Evolutionary conservation across 2,797 vertebrate species (phyloP), one percentile per base, ranked within the genome.

Genomic region (Cygnus olor): DNA sequence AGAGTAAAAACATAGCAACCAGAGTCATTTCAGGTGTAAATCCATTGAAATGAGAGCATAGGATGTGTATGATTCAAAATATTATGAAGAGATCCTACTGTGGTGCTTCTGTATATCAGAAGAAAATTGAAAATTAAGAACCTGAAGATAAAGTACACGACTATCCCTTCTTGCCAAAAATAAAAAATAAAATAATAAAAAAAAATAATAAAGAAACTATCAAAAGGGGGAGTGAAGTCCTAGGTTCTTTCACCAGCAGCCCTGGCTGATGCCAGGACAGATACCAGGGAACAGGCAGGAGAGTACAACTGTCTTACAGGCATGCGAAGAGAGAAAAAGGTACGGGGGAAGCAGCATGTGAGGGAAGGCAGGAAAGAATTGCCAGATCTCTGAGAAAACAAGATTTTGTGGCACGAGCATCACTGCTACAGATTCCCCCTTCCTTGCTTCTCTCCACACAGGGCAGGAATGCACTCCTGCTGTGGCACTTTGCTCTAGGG

Each of bases 11-110:
- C 0, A 0, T 51, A 88, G 11, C 47, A 88, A 64, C 27, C 2
- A 3, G 47, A 87, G 56, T 80, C 76, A 93, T 90, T 93, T 94
- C 77, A 94, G 73, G 93, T 95, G 91, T 88, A 95, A 91, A 91
- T 60, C 57, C 32, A 64, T 27, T 82, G 28, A 95, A 93, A 94
- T 1, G 0, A 82, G 57, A 90, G n/a, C 12, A 72, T 56, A 70
- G 68, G 44, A 54, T 70, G 36, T 80, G 47, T 71, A 61, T 53
- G 85, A 57, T 73, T 94, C 47, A 94, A 93, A 94, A 95, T 64
- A 49, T 66, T 84, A 44, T 22, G 3, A 91, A 86, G 36, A 70
- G 30, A 79, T 77, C 36, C 7, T 91, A 11, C 49, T 77, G 42
- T 3, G 0, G 30, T 76, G 3, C n/a, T 86, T 24, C 38, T 11